Base-by-base conservation (phyloP, 2,888 invertebrate species). In the Drosophila diplacantha region DNA sequence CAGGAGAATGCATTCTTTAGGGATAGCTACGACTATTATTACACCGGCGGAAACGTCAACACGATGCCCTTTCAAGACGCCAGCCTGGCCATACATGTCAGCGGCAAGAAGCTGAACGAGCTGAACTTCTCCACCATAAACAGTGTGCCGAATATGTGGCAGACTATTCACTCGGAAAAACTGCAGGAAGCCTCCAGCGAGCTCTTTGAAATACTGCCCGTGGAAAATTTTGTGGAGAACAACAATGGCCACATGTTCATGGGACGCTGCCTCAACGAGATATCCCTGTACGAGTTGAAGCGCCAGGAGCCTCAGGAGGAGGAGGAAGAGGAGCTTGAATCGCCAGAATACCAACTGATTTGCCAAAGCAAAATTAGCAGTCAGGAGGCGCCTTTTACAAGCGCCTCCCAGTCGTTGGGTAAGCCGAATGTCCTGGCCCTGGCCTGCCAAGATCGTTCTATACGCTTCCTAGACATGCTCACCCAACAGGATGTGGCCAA, bases 21-120 rank as follows among this genome's bases (percentile, higher is more conserved):
- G 12, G 78, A 81, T 5, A 83, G 83, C 41, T 87, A 86, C 43
- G 88, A 88, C 59, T 87, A 85, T 62, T 87, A 87, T 41, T 88
- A 85, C 56, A 86, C 87, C 0, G 86, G 86, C 3, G 88, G 88
- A 9, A 87, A 85, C 73, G 64, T 88, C 2, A 72, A 72, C 54
- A 39, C 72, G 2, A 34, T 83, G 44, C 53, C 47, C 0, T 56
- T 73, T 4, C 8, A 47, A 1, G 24, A 16, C 0, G 49, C 49
- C 34, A 34, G 22, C n/a, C 32, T 81, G 49, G 74, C 83, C 0
- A 26, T 85, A 46, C 88, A 87, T 63, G 75, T 76, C 0, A 70
- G 61, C 31, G 87, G 87, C 0, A 51, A 63, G 3, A 58, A 72
- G 6, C 47, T 87, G 32, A 68, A 52, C 11, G 51, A 68, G 6